Percentiles rank a stretch among this genome's conserved stretches.
These are phyloP conservation scores for Myripristis murdjan DNA, from an alignment of 2,797 vertebrate genomes.

Conservation along the genomic window DNA sequence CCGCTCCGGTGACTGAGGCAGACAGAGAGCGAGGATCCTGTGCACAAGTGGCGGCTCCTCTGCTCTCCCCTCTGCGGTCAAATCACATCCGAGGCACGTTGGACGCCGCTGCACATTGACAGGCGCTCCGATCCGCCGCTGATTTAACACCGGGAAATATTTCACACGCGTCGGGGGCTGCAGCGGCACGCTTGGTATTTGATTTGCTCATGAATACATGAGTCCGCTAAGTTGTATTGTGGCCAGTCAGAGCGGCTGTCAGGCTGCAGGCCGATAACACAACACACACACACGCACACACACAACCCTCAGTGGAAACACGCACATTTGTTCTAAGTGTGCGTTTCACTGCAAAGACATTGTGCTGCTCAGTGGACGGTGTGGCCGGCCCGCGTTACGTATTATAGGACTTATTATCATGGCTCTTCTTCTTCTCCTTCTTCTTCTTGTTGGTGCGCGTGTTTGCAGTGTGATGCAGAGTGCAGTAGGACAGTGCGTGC, in stretches of 20 bases:
- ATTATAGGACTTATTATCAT: not conserved
- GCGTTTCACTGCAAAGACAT: not conserved
- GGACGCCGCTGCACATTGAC: constrained; percentile 7
- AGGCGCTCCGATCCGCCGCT: constrained; percentile 11
- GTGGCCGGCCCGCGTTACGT: constrained; percentile 17
- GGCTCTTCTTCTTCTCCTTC: too few relatives aligned
- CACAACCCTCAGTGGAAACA: not conserved
- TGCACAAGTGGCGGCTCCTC: not conserved
- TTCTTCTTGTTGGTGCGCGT: constrained; percentile 18
- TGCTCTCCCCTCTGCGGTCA: not conserved
- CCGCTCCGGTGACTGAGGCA: not conserved
- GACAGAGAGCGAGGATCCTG: not conserved
- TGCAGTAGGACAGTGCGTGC: constrained; percentile 37
- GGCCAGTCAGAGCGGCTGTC: not conserved
- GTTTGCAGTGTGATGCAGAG: constrained; percentile 17
- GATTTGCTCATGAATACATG: not conserved
- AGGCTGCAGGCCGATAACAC: too few relatives aligned
- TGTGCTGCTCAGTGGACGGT: not conserved
- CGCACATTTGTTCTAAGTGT: not conserved
- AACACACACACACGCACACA: not conserved
- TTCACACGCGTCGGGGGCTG: not conserved
- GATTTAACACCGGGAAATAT: not conserved
- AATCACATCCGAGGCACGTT: not conserved
- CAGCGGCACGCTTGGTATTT: not conserved
- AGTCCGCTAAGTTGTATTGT: constrained; percentile 6